Conservation (phyloP, 2,797 vertebrate genomes). For the Emydoidea blandingii region DNA sequence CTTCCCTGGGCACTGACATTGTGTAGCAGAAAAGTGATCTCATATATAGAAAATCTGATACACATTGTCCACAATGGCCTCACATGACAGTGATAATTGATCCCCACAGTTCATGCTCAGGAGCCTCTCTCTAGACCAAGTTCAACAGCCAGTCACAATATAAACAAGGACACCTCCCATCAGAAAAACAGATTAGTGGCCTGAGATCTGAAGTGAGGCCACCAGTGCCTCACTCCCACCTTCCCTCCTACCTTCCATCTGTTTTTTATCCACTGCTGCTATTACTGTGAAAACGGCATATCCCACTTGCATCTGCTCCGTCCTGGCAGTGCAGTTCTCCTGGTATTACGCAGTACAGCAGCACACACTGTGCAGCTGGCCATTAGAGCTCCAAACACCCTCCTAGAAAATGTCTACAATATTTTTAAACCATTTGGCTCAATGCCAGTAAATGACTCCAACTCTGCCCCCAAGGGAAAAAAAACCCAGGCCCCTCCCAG, state of each 20-base stretch:
- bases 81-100: background rate
- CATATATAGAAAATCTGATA: background rate
- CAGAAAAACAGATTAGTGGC: conserved; percentile 54
- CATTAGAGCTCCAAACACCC: background rate
- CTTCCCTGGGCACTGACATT: background rate
- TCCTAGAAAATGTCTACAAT: conserved; percentile 35
- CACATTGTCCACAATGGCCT: background rate
- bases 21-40: background rate
- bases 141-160: conserved; percentile 5
- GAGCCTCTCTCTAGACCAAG: background rate
- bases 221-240: conserved; percentile 73
- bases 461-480: background rate
- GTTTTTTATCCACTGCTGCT: conserved; percentile 61
- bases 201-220: conserved; percentile 74
- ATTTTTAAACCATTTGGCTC: background rate
- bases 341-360: background rate
- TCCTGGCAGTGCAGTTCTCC: conserved; percentile 25
- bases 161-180: accelerated
- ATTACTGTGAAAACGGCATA: conserved; percentile 72
- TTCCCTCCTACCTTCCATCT: conserved; percentile 73
- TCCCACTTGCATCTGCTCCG: conserved; percentile 63
- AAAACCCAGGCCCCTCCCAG: background rate
- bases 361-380: conserved; percentile 60
- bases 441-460: conserved; percentile 4
- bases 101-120: background rate